Evolutionary conservation across 2,888 invertebrate species (phyloP), one percentile per base, ranked within the genome.

Genomic region (Encarsia formosa): DNA sequence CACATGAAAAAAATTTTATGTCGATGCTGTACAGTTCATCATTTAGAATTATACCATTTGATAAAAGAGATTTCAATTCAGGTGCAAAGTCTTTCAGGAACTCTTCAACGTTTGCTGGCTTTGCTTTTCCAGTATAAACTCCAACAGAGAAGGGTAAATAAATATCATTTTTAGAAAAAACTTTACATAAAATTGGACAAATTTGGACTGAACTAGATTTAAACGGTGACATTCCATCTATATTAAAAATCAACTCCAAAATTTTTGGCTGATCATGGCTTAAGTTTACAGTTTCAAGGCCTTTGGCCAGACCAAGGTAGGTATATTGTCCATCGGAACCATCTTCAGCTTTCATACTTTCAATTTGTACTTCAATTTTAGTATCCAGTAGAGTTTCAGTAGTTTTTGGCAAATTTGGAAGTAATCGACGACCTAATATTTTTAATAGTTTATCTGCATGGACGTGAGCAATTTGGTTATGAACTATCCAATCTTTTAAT

Each of bases 201-300:
- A 34, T 15, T 5, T 5, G 5, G 5, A 11, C 6, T 11, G 34
- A n/a, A 15, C 34, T 34, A 5, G 34, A 34, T 11, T 34, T 6
- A 15, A 34, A 34, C 5, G 34, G 34, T n/a, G 11, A n/a, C 5
- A 15, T 13, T n/a, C 34, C 34, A 15, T 34, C 34, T 5, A 6
- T 11, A 34, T 15, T 15, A 15, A 34, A 62, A 5, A 65, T 5
- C 5, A 34, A 5, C n/a, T 34, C 34, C n/a, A 34, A 13, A n/a
- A 34, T 29, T 29, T 29, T 29, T 29, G 6, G 8, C 29, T 6
- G 29, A 11, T 29, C 8, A 5, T n/a, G 15, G 15, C n/a, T 34
- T 5, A 15, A 5, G n/a, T 34, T 11, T 15, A 29, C 29, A 9
- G 34, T 34, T 34, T 34, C n/a, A 11, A 34, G 9, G 5, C 15